Evolutionary conservation across 2,888 invertebrate species (phyloP).

Genomic region (Hymenopus coronatus): DNA sequence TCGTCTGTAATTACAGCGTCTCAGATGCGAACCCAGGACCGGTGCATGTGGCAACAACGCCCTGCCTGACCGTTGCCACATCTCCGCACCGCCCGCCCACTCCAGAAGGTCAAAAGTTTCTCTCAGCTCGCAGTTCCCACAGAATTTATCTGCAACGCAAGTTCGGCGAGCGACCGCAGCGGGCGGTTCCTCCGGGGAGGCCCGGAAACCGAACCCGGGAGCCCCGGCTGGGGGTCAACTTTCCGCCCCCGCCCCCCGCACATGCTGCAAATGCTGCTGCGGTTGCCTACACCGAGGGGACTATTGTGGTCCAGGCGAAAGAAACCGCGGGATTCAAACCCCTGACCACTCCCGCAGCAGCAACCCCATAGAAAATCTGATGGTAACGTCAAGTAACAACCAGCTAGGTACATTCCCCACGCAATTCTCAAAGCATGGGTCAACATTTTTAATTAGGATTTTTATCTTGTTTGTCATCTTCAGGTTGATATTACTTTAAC

Average conservation of each 20-base stretch:
- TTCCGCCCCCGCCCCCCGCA: not conserved
- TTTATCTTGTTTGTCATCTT: too few relatives aligned
- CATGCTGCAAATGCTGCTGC: not conserved
- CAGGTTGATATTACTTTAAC: too few relatives aligned
- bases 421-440: too few relatives aligned
- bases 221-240: not conserved
- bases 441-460: too few relatives aligned
- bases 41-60: slow-evolving; percentile 4
- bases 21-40: not conserved
- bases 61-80: not conserved
- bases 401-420: too few relatives aligned
- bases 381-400: too few relatives aligned
- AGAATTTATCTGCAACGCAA: not conserved
- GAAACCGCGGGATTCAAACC: not conserved
- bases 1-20: not conserved
- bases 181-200: not conserved
- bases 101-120: slow-evolving; percentile 21
- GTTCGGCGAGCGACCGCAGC: not conserved
- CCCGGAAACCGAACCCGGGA: slow-evolving; percentile 1
- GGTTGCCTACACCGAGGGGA: too few relatives aligned
- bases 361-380: too few relatives aligned
- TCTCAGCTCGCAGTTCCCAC: not conserved
- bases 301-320: not conserved
- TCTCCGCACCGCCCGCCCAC: slow-evolving; percentile 6
- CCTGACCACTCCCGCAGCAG: not conserved